Evolutionary conservation across 2,888 invertebrate species (phyloP).

Genomic region (Entomobrya proxima): DNA sequence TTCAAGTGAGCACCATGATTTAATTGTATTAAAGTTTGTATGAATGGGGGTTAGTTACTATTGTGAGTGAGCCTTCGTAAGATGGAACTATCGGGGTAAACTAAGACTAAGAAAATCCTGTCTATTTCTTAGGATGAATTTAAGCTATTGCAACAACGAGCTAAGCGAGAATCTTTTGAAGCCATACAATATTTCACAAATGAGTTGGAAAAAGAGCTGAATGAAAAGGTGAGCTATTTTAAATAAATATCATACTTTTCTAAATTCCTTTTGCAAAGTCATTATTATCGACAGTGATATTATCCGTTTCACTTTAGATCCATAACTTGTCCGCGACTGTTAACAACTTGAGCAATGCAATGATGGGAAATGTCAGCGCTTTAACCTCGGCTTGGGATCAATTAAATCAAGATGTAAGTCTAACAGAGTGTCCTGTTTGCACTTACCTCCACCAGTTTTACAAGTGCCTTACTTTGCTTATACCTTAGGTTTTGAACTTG

Average conservation of each 20-base stretch:
- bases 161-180: conserved; percentile 1
- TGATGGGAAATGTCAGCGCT: conserved; percentile 4
- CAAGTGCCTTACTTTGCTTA: background rate
- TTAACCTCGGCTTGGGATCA: conserved; percentile 25
- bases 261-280: background rate
- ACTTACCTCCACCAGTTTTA: background rate
- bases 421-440: background rate
- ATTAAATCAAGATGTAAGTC: conserved; percentile 35
- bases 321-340: background rate
- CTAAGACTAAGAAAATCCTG: background rate
- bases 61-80: background rate
- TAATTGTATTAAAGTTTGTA: too few species aligned
- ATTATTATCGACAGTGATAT: background rate
- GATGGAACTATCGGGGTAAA: background rate
- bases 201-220: background rate
- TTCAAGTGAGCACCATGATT: background rate
- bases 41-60: too few species aligned
- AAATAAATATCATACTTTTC: background rate
- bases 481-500: conserved; percentile 16
- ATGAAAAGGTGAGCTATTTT: conserved; percentile 7
- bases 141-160: background rate
- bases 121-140: conserved; percentile 23
- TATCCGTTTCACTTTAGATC: background rate
- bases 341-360: background rate
- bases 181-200: conserved; percentile 13